A percentile compares a stretch with the other conserved stretches of the same genome.
phyloP scores from a whole-genome alignment of 2,888 invertebrate genomes.

The Platerodrilus igneus region DNA sequence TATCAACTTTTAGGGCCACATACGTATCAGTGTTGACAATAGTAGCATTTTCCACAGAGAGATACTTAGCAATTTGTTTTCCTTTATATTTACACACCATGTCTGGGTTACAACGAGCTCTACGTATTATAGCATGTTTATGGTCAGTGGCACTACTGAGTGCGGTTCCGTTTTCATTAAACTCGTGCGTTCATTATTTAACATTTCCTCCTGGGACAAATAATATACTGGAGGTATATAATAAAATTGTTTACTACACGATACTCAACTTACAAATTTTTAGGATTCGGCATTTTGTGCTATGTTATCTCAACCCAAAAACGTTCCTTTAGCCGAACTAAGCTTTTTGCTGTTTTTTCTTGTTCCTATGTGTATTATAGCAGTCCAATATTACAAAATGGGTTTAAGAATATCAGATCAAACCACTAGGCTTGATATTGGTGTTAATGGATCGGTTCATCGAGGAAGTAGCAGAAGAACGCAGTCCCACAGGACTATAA shows the following conservation, averaged over 20 bases:
- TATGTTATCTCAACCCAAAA: conserved; percentile 58
- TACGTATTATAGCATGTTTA: conserved; percentile 69
- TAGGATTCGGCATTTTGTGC: conserved; percentile 77
- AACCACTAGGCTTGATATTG: conserved; percentile 48
- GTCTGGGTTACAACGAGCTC: conserved; percentile 76
- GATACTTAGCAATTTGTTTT: conserved; percentile 88
- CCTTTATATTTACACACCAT: conserved; percentile 78
- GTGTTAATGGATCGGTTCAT: conserved; percentile 61
- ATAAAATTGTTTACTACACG: not conserved
- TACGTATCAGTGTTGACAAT: conserved; percentile 90
- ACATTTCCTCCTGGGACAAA: conserved; percentile 64
- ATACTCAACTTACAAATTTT: conserved; percentile 26
- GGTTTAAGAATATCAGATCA: conserved; percentile 62
- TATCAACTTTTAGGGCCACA: conserved; percentile 63
- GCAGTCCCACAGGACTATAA: conserved; percentile 68
- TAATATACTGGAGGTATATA: conserved; percentile 24
- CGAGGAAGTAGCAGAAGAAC: conserved; percentile 60
- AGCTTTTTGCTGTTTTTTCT: conserved; percentile 82
- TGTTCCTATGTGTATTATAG: conserved; percentile 65
- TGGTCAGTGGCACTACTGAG: conserved; percentile 73
- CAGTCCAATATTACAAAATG: conserved; percentile 75
- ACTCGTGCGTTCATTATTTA: conserved; percentile 70
- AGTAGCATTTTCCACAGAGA: conserved; percentile 86
- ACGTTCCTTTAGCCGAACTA: conserved; percentile 71
- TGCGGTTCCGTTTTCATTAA: conserved; percentile 73